These are phyloP conservation scores for Acronicta psi DNA, from an alignment of 2,888 invertebrate genomes.

Conservation along the genomic window DNA sequence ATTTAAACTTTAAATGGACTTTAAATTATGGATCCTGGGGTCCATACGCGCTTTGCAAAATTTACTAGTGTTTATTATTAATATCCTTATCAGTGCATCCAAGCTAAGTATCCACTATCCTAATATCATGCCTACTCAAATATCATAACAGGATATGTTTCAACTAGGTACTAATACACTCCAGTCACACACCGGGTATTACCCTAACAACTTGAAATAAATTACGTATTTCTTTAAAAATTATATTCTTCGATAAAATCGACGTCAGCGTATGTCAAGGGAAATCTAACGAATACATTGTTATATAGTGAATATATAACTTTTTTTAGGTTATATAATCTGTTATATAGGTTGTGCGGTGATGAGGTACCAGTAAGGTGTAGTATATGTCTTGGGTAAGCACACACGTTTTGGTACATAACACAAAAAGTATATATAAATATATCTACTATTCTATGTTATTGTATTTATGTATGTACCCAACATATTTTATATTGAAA, in stretches of 20 bases:
- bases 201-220: constrained; percentile 23
- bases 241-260: constrained; percentile 27
- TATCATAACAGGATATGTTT: constrained; percentile 62
- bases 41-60: too few species aligned
- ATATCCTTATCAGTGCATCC: constrained; percentile 21
- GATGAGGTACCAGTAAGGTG: constrained; percentile 18
- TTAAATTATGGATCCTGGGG: too few species aligned
- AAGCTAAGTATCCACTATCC: constrained; percentile 31
- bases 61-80: background rate
- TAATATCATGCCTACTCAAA: constrained; percentile 49
- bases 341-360: constrained; percentile 33
- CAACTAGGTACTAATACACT: constrained; percentile 21
- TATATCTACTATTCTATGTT: constrained; percentile 14
- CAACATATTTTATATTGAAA: too few species aligned
- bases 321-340: background rate
- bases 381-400: constrained; percentile 30
- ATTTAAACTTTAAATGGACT: too few species aligned
- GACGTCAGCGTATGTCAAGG: constrained; percentile 32
- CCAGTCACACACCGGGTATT: constrained; percentile 29
- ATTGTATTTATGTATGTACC: constrained; percentile 44
- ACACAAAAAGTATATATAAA: constrained; percentile 4
- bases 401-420: constrained; percentile 16
- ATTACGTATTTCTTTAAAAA: constrained; percentile 35
- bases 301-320: constrained; percentile 1
- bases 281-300: constrained; percentile 17